Base-by-base conservation (phyloP, 1,140 invertebrate genomes). In the Zaprionus tsacasi region DNA sequence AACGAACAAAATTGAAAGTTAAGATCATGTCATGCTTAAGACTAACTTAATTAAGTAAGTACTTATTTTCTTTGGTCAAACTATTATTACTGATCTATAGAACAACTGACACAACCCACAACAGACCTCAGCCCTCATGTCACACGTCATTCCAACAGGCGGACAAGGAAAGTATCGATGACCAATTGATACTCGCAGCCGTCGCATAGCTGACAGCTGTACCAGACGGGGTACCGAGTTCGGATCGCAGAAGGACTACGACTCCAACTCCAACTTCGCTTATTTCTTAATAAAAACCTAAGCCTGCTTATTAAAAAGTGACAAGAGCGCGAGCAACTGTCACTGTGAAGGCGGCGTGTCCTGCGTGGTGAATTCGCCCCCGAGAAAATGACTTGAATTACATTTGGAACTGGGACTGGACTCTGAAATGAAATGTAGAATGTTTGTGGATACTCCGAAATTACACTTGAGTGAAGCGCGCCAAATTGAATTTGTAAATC, bases 401-500 rank as follows among this genome's bases (percentile, higher is more conserved):
- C 83, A 88, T 52, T 82, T 77, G 65, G 27, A 88, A 86, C 76
- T 86, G 71, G 68, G 71, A 59, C 74, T 79, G 55, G 71, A 59
- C 74, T 79, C 55, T 45, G 63, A 72, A 72, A 75, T 90, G 21
- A 21, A 21, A 81, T 80, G 76, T 82, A 21, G 21, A 21, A 30
- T 30, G 27, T 30, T 76, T 75, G 69, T 90, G 71, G 63, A 61
- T 79, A 71, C 70, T 80, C 70, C 70, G 69, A 71, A 72, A 60
- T 68, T 79, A 82, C 87, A 91, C 87, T 83, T 91, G 87, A 91
- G 75, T 81, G 80, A 70, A 91, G 87, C 87, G 87, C 87, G 87
- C 87, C 87, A 91, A 91, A 91, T 87, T 89, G 63, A 89, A 89
- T 81, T 89, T 88, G 83, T 88, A 87, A 87, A 64, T 7, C 68